These are phyloP conservation scores for Parotocinclus haroldoi DNA, from an alignment of 2,797 vertebrate genomes.

Conservation along the genomic window DNA sequence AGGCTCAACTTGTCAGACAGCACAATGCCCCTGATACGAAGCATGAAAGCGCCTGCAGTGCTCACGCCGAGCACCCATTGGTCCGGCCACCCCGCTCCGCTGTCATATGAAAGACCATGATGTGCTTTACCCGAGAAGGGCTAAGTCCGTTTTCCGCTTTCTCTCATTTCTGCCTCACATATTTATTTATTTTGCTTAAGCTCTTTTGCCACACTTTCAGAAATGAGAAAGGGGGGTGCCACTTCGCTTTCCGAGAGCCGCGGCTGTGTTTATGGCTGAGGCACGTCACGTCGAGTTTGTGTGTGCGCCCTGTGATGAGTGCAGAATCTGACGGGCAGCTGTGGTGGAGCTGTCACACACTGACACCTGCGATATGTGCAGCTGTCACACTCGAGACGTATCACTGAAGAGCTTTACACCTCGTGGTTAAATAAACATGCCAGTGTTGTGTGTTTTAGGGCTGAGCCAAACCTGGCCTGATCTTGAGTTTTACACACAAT, in stretches of 20 bases:
- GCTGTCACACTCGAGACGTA: constrained; percentile 48
- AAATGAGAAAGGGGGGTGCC: constrained; percentile 49
- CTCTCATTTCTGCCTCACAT: constrained; percentile 30
- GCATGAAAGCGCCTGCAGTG: constrained; percentile 43
- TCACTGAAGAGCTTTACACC: constrained; percentile 21
- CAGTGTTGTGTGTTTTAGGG: constrained; percentile 5
- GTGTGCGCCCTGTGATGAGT: constrained; percentile 13
- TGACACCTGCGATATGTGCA: constrained; percentile 57
- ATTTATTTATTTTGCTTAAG: constrained; percentile 60
- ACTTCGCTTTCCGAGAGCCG: constrained; percentile 46
- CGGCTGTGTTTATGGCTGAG: constrained; percentile 41
- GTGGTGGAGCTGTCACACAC: constrained; percentile 34
- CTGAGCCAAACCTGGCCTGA: not conserved
- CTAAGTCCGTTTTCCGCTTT: constrained; percentile 41
- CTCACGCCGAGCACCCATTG: constrained; percentile 41
- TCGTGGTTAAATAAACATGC: not conserved
- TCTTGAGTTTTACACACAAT: not conserved
- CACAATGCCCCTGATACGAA: constrained; percentile 49
- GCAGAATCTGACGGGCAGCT: constrained; percentile 55
- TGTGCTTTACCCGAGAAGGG: constrained; percentile 46
- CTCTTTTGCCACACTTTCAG: constrained; percentile 55
- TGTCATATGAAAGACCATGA: constrained; percentile 50
- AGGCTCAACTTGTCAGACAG: constrained; percentile 54
- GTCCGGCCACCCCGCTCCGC: constrained; percentile 28
- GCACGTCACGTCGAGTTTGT: constrained; percentile 47